Base-by-base conservation (phyloP, 2,797 vertebrate genomes). In the Crocidura indochinensis region DNA sequence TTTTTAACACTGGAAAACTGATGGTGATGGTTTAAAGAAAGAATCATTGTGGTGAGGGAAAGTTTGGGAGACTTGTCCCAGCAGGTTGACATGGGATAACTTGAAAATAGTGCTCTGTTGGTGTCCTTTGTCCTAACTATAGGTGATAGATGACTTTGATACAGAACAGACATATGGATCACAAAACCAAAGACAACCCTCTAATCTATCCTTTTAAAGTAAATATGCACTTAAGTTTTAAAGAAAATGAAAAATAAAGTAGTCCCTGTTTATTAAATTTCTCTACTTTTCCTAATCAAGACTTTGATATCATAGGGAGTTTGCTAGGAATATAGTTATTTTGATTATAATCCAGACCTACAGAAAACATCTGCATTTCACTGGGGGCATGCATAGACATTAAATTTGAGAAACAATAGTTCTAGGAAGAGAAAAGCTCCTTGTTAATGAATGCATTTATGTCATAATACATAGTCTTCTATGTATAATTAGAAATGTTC, bases 21-120 rank as follows among this genome's bases (percentile, higher is more conserved):
- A 31, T 4, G n/a, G 6, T 71, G 49, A 53, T 27, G 31, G 17
- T 11, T 81, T 27, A 85, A 62, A 84, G 10, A 19, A 76, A 84
- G 9, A 17, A 75, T 76, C 38, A 78, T 8, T 62, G 46, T 64
- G 15, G 46, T 73, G 75, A 76, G 38, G 67, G 76, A 75, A 91
- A 92, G 9, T 92, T 72, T 85, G 69, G 67, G 22, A 78, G 67
- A 95, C 94, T 91, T 92, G 87, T 95, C 60, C 53, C 46, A 92
- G 88, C 88, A 96, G 90, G 81, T n/a, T 90, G 94, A 95, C 79
- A 71, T 62, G 68, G 49, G 47, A 85, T 47, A 51, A 92, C 72
- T 95, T 87, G 90, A 86, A 95, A 94, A 96, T 94, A 31, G 94
- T 78, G 77, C 62, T 60, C 65, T 64, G 67, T n/a, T 87, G 78